Percentiles rank a stretch among this genome's conserved stretches.
These are phyloP conservation scores for Silurus glanis DNA, from an alignment of 2,113 vertebrate species.

Conservation along the genomic window DNA sequence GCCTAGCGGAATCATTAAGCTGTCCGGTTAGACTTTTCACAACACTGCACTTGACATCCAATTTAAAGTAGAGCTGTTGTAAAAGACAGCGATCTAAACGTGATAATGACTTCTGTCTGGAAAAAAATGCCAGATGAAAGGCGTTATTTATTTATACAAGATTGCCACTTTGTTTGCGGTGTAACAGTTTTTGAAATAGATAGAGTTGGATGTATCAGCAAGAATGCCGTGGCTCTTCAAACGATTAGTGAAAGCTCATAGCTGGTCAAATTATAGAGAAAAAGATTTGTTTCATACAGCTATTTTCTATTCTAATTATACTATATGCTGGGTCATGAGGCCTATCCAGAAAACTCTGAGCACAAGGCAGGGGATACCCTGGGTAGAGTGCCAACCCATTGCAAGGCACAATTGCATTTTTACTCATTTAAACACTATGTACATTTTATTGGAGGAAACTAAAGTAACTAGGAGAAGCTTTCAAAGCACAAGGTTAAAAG, in stretches of 20 bases:
- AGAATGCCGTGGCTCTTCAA: not conserved
- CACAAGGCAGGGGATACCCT: no score
- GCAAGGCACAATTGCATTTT: no score
- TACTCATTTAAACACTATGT: no score
- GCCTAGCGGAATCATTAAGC: constrained; percentile 51
- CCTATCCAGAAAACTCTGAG: no score
- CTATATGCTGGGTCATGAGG: no score
- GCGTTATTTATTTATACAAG: not conserved
- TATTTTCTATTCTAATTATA: no score
- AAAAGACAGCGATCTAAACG: not conserved
- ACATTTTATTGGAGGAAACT: no score
- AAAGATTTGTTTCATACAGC: not conserved
- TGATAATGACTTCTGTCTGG: constrained; percentile 11
- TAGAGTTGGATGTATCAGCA: not conserved
- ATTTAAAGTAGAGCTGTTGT: constrained; percentile 8
- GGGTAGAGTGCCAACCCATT: no score
- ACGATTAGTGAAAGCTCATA: not conserved
- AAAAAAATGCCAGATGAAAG: not conserved
- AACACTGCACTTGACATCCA: constrained; percentile 2
- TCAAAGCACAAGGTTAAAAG: no score
- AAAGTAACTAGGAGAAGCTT: no score
- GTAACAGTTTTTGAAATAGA: not conserved
- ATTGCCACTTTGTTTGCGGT: not conserved
- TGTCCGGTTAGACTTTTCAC: constrained; percentile 56
- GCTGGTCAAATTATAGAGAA: not conserved